Evolutionary conservation across 1,140 invertebrate species (phyloP), one percentile per base, ranked within the genome.

Genomic region (Drosophila lini): DNA sequence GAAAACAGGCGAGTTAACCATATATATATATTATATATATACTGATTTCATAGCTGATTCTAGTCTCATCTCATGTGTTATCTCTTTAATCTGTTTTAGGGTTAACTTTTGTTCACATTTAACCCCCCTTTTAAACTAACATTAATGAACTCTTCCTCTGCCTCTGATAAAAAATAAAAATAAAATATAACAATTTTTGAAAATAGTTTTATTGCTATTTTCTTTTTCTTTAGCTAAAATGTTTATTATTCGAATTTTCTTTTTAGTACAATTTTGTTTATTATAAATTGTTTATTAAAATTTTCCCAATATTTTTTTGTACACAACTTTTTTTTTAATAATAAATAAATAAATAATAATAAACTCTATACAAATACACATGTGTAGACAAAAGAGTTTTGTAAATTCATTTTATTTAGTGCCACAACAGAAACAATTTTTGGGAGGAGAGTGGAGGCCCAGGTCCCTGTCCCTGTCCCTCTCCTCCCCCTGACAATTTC

Each of bases 361-460:
- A 8, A 45, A 45, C 25, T 48, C 7, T 13, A 48, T 31, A 10
- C 19, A 45, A 25, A 45, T 45, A 28, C 1, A 48, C 4, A 5
- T 48, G 25, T 48, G 47, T 28, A 31, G 47, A n/a, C 25, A 50
- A 50, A 5, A 3, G 15, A 50, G 10, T 16, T 50, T 48, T 48
- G 15, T 31, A 28, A 3, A 28, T 48, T 70, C 68, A 69, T 57
- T 70, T 70, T 71, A 71, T 71, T 71, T 71, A 71, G 64, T 69
- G 68, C 63, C 32, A 11, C 67, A 50, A 9, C 16, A 28, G 40
- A 38, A 31, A 32, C 45, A 31, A 6, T 9, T 3, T 34, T 13
- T 1, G 25, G 57, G 16, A 7, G 25, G 56, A 16, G 19, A 2
- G 4, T 13, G 19, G 15, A 19, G 25, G 16, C 5, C 10, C 28